A percentile compares a stretch with the other conserved stretches of the same genome.
These are phyloP conservation scores for Eilema griseolum DNA, from an alignment of 2,888 invertebrate species.

Conservation along the genomic window DNA sequence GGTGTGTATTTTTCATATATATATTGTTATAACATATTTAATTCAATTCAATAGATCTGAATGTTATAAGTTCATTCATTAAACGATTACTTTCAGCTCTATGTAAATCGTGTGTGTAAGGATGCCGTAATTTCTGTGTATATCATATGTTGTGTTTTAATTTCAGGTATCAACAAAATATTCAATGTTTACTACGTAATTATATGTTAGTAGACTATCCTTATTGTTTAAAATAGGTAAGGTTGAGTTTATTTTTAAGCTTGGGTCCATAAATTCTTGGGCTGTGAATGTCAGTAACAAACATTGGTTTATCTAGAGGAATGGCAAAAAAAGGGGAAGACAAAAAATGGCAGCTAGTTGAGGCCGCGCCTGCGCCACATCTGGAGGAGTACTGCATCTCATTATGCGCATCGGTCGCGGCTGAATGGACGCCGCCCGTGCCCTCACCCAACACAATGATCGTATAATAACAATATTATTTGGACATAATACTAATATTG, in stretches of 20 bases:
- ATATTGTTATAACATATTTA: background rate
- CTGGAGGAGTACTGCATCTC: constrained; percentile 83
- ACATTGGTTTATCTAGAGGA: constrained; percentile 47
- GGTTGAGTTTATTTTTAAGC: constrained; percentile 10
- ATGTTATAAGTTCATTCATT: background rate
- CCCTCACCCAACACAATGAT: constrained; percentile 67
- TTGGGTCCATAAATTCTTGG: constrained; percentile 17
- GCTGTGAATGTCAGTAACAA: constrained; percentile 30
- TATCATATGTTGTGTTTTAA: background rate
- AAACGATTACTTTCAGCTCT: background rate
- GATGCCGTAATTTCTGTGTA: background rate
- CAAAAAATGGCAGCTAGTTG: constrained; percentile 74
- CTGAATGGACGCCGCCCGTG: constrained; percentile 68
- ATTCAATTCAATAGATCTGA: background rate
- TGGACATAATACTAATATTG: constrained; percentile 41
- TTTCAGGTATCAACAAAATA: background rate
- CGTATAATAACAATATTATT: constrained; percentile 57
- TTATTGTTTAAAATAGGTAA: background rate
- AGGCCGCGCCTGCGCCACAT: constrained; percentile 84
- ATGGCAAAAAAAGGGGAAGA: constrained; percentile 57
- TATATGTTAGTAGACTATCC: background rate
- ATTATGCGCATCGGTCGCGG: constrained; percentile 81
- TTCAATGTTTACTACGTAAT: background rate
- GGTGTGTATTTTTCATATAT: background rate
- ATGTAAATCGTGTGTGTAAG: background rate